Conservation (phyloP, 2,797 vertebrate species). For the Vipera ursinii region DNA sequence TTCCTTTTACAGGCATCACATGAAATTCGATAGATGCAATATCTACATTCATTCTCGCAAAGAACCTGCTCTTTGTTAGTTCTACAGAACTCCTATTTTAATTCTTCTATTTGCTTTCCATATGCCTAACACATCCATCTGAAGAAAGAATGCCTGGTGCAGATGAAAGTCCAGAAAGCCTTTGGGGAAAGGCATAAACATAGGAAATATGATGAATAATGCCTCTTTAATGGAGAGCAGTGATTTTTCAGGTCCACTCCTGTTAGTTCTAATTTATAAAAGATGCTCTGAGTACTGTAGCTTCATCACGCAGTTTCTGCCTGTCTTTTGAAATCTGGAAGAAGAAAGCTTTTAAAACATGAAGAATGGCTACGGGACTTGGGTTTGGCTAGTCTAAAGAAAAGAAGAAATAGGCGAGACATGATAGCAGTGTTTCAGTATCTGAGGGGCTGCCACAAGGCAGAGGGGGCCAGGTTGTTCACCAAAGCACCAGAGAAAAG, state of each 20-base stretch:
- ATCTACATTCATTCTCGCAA: not conserved
- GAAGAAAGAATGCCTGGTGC: not conserved
- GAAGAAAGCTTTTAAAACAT: not conserved
- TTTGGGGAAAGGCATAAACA: not conserved
- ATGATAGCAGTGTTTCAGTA: too few species aligned
- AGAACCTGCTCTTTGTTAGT: not conserved
- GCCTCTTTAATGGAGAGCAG: not conserved
- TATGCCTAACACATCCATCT: not conserved
- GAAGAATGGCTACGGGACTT: too few species aligned
- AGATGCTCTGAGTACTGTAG: not conserved
- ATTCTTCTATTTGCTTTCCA: not conserved
- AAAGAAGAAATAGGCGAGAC: too few species aligned
- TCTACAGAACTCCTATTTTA: not conserved
- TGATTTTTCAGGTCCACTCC: not conserved
- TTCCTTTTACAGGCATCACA: not conserved
- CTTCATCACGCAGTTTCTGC: not conserved
- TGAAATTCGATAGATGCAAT: not conserved
- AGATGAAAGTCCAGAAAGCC: not conserved
- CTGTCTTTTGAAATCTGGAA: not conserved
- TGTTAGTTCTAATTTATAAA: not conserved
- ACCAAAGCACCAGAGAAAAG: too few species aligned
- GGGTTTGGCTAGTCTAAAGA: too few species aligned
- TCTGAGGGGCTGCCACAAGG: too few species aligned
- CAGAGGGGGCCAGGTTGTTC: too few species aligned
- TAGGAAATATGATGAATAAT: not conserved